Base-by-base conservation (phyloP, 2,888 invertebrate genomes). In the Heteromyza rotundicornis region DNA sequence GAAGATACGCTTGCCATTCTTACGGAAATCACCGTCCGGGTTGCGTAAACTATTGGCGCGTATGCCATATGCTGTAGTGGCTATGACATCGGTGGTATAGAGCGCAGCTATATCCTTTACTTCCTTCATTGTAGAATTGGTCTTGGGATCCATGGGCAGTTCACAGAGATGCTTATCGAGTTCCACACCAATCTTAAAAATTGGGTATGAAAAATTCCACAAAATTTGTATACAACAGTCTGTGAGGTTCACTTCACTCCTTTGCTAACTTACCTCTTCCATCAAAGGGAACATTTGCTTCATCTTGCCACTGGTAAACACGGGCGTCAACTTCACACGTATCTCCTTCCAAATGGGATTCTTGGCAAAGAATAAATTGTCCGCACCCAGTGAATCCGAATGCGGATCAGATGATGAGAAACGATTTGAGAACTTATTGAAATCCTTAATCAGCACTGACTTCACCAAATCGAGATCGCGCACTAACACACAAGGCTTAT, bases 391-490 rank as follows among this genome's bases (percentile, higher is more conserved):
- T 0, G 70, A 63, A 68, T 85, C 85, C 0, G 63, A 36, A 47
- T 77, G 70, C 1, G 73, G 73, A 56, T 83, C 78, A 0, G 70
- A 63, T 20, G 64, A 60, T 0, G 70, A 8, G 1, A 60, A 69
- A 59, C 84, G 79, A 63, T 85, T 80, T 1, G 72, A 59, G 59
- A 86, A 85, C 35, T 72, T 72, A 58, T 76, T 76, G 40, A 84
- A 85, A 60, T 86, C 85, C 49, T 83, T 85, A 1, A 85, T 77
- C 56, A 86, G 67, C 2, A 86, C 63, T 2, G 75, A 69, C 66
- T 86, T 86, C 1, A 84, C 64, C 1, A 86, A 61, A 1, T 83
- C 82, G 0, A 81, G 76, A 68, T 86, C 84, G 2, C 80, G 77
- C 1, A 82, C 59, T 1, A 85, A 7, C 1, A 86, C 17, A 0